Evolutionary conservation across 2,113 vertebrate species (phyloP), one percentile per base, ranked within the genome.

Genomic region (Ancistrus triradiatus): DNA sequence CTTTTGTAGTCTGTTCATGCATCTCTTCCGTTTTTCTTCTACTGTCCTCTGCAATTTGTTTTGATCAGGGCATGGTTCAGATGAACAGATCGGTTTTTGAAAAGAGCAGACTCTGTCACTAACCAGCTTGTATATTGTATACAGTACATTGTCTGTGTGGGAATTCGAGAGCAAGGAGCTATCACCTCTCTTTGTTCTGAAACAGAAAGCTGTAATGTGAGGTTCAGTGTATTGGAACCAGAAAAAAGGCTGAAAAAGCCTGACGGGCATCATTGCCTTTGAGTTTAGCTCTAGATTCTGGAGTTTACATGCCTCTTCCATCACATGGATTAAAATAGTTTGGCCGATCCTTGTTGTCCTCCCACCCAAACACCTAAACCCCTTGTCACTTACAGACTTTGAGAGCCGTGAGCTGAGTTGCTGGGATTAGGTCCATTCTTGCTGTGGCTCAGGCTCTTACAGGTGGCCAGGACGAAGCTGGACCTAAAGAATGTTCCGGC

Each of bases 311-410:
- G 81, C 76, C 80, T 81, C 76, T 84, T 85, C 85, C 84, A 87
- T 86, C 86, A 86, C 72, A 65, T 74, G 83, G 87, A 87, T 88
- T 87, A 85, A 84, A 86, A 84, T 82, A 84, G 82, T 86, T 87
- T 86, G 77, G 81, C 64, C 77, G 77, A 76, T 78, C 79, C 78
- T 70, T 80, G 72, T 69, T 77, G 72, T 70, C 74, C 72, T 77
- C 76, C 70, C 60, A 69, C 56, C 68, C 57, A 40, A 61, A 77
- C 66, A 76, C 37, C 50, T 78, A 77, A 81, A 81, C 70, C 77
- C 74, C 67, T 46, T 63, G 59, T 74, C 74, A 82, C 76, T 84
- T 80, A 76, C 69, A 74, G 75, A 78, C 77, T 83, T 83, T 80
- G 55, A 80, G 78, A 69, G 77, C 73, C 66, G 68, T 59, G 72